phyloP scores from a whole-genome alignment of 2,797 vertebrate species.

The Thaleichthys pacificus region DNA sequence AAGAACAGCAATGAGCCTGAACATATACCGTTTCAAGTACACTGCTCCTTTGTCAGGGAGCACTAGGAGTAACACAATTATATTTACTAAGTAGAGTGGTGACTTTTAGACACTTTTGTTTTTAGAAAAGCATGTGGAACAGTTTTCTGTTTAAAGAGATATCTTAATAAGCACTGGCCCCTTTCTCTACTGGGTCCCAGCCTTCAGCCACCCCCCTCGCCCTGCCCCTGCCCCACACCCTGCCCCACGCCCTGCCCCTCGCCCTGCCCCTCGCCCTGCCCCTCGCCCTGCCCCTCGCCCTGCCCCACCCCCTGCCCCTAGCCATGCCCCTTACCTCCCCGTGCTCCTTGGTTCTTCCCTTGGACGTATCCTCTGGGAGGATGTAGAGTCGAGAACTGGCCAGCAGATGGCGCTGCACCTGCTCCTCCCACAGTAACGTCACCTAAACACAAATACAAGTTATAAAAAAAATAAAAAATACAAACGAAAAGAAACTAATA shows the following conservation, averaged over 20 bases:
- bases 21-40: background rate
- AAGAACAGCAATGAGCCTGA: background rate
- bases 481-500: no score
- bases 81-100: no score
- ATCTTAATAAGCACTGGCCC: background rate
- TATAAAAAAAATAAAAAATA: background rate
- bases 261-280: no score
- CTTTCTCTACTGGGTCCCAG: background rate
- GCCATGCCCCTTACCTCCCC: constrained; percentile 70
- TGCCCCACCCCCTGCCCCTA: no score
- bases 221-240: background rate
- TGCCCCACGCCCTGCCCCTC: background rate
- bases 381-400: constrained; percentile 81
- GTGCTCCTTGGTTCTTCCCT: constrained; percentile 75
- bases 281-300: background rate
- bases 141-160: background rate
- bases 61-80: no score
- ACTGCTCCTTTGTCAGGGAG: background rate
- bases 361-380: constrained; percentile 79
- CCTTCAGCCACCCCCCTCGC: background rate
- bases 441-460: background rate
- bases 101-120: no score
- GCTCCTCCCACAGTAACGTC: constrained; percentile 78
- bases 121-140: background rate
- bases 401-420: constrained; percentile 73